These are phyloP conservation scores for Drosophila hawaiiensis DNA, from an alignment of 2,888 invertebrate genomes.

Conservation along the genomic window DNA sequence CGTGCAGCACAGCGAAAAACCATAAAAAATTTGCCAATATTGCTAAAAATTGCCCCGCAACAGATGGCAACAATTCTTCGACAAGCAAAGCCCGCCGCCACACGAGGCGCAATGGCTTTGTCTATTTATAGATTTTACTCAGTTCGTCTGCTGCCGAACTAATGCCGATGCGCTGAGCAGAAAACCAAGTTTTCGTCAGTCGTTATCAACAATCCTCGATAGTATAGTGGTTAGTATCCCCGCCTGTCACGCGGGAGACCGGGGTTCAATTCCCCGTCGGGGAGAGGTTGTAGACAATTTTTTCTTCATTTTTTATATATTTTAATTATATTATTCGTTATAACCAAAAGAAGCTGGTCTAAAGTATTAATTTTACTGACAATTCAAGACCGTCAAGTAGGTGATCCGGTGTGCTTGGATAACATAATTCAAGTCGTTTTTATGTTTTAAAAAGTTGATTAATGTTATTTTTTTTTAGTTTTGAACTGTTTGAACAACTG, in stretches of 20 bases:
- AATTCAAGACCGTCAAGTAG: not conserved
- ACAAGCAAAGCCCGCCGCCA: not conserved
- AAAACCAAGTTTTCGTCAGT: constrained; percentile 34
- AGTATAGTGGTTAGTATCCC: constrained; percentile 84
- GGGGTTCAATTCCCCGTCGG: constrained; percentile 85
- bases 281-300: constrained; percentile 59
- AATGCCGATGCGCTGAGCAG: not conserved
- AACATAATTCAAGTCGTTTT: no score
- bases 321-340: not conserved
- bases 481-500: not conserved
- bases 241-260: constrained; percentile 84
- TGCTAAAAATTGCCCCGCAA: constrained; percentile 73
- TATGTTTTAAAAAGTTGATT: not conserved
- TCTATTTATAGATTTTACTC: constrained; percentile 29
- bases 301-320: constrained; percentile 17
- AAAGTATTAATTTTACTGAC: no score
- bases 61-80: constrained; percentile 76
- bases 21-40: constrained; percentile 81
- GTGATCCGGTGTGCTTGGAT: no score
- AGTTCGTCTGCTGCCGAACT: not conserved
- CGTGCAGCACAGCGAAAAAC: constrained; percentile 70
- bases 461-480: not conserved
- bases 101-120: constrained; percentile 30
- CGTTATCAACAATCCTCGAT: constrained; percentile 72
- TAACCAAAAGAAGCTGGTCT: not conserved